Evolutionary conservation across 2,113 vertebrate genomes (phyloP).

Genomic region (Aspidoscelis tigris): DNA sequence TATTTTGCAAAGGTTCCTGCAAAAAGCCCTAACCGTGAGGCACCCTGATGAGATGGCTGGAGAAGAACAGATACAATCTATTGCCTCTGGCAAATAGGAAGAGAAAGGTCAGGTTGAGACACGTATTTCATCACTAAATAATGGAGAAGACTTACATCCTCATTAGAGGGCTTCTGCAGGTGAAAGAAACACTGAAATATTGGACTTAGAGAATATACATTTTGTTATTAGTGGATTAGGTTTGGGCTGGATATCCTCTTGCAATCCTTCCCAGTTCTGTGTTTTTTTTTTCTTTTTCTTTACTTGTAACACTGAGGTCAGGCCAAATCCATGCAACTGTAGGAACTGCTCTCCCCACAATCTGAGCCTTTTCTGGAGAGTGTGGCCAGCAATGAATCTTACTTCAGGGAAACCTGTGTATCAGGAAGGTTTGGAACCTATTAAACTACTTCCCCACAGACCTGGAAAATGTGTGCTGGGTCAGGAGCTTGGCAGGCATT

Average conservation of each 20-base stretch:
- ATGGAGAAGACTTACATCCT: constrained; percentile 27
- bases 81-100: constrained; percentile 38
- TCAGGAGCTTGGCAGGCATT: too few relatives aligned
- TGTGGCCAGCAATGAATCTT: too few relatives aligned
- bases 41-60: constrained; percentile 43
- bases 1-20: constrained; percentile 59
- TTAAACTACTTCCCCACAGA: too few relatives aligned
- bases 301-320: not conserved
- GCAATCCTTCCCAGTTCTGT: not conserved
- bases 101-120: constrained; percentile 47
- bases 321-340: not conserved
- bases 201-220: not conserved
- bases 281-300: not conserved
- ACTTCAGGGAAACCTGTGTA: too few relatives aligned
- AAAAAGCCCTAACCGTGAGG: constrained; percentile 29
- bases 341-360: not conserved
- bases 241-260: not conserved
- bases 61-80: constrained; percentile 35
- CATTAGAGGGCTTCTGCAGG: not conserved
- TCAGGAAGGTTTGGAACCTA: too few relatives aligned
- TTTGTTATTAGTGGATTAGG: not conserved
- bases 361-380: too few relatives aligned
- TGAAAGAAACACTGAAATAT: not conserved
- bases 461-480: too few relatives aligned
- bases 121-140: constrained; percentile 51